phyloP scores from a whole-genome alignment of 2,888 invertebrate species.

The Calameuta idolon region DNA sequence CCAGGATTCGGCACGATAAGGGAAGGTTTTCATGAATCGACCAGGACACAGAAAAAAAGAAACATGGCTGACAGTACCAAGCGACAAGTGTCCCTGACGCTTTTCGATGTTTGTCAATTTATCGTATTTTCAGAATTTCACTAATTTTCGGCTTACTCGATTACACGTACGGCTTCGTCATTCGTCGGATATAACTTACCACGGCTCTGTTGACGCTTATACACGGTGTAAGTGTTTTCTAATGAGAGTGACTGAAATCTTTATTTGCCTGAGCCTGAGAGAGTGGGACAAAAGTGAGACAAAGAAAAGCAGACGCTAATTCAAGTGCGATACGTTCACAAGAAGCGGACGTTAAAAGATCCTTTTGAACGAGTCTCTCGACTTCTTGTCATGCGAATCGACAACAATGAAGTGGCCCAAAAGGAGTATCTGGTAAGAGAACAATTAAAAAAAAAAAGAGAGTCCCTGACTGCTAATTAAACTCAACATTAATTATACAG shows the following conservation, averaged over 20 bases:
- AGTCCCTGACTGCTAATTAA: neutral
- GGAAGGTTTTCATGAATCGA: neutral
- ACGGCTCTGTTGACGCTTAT: neutral
- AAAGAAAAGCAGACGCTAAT: neutral
- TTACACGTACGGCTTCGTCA: neutral
- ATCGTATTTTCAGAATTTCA: neutral
- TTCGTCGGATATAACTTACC: neutral
- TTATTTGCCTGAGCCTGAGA: neutral
- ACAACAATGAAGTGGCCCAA: slow-evolving; percentile 42
- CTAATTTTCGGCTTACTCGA: neutral
- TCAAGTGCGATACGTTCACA: neutral
- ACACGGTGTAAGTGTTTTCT: neutral
- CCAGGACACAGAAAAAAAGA: neutral
- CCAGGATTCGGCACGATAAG: neutral
- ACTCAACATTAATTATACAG: no score
- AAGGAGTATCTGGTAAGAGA: slow-evolving; percentile 45
- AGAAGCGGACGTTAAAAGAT: neutral
- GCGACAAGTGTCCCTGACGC: neutral
- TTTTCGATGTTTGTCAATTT: neutral
- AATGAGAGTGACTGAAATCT: neutral
- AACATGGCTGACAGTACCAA: neutral
- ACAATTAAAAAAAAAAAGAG: neutral
- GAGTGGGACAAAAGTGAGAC: neutral
- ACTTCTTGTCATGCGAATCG: slow-evolving; percentile 44
- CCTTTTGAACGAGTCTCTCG: neutral